These are phyloP conservation scores for Scopus umbretta DNA, from an alignment of 2,113 vertebrate species.

Conservation along the genomic window DNA sequence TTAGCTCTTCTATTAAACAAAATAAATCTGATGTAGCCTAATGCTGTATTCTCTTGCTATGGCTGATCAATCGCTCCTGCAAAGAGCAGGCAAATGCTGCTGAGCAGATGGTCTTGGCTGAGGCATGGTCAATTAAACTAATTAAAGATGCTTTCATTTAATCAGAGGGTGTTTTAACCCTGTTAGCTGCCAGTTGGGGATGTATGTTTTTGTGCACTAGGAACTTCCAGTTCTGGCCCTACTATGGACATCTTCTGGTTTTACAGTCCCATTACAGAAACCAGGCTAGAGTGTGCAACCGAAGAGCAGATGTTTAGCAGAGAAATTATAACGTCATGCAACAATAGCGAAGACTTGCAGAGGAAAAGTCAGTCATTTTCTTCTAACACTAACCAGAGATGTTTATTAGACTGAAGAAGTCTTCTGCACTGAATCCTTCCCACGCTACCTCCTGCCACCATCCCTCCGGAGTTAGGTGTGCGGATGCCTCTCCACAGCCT, in stretches of 20 bases:
- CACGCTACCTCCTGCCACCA: neutral
- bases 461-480: neutral
- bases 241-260: neutral
- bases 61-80: constrained; percentile 59
- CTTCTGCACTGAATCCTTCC: neutral
- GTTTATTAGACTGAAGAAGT: neutral
- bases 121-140: constrained; percentile 66
- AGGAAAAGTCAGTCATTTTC: neutral
- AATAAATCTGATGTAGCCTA: constrained; percentile 64
- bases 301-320: neutral
- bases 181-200: constrained; percentile 48
- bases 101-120: constrained; percentile 63
- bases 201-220: neutral
- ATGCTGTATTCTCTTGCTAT: constrained; percentile 56
- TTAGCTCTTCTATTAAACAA: constrained; percentile 65
- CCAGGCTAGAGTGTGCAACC: neutral
- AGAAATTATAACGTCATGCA: neutral
- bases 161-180: constrained; percentile 66
- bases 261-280: neutral
- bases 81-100: constrained; percentile 53
- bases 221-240: constrained; percentile 23
- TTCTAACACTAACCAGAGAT: neutral
- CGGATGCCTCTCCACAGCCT: neutral
- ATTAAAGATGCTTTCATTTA: constrained; percentile 65
- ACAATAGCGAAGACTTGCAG: neutral